Evolutionary conservation across 2,888 invertebrate genomes (phyloP), one percentile per base, ranked within the genome.

Genomic region (Liopterus haemorrhoidalis): DNA sequence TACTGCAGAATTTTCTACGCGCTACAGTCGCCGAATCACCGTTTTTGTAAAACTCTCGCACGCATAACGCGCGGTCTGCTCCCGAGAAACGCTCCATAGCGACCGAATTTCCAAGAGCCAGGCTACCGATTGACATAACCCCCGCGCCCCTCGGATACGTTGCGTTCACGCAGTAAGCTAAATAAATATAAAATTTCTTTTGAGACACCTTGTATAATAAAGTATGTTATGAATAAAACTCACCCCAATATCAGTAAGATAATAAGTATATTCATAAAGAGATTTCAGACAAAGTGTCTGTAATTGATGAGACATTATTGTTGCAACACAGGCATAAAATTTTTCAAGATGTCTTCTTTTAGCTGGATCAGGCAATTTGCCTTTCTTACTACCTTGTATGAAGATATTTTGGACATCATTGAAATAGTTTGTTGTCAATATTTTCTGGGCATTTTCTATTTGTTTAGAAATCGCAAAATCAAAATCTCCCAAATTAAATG

Each of bases 231-330:
- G n/a, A 41, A 27, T 19, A 28, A 20, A 31, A 60, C 69, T 61
- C 73, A 90, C 91, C 61, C 80, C 78, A 53, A 82, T 79, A 61
- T 86, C 85, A 52, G 81, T 73, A 22, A 94, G 75, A 54, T 86
- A 87, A 37, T 83, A 71, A 1, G 85, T 81, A 61, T 80, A 93
- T 52, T 85, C 84, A 36, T 77, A 70, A 58, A 93, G 75, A 3
- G 92, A 92, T 55, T 82, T 78, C 28, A 90, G 70, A 54, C 88
- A 87, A 21, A 93, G 66, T 15, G 79, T 79, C 64, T 92, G 90
- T 44, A 95, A 69, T 58, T 92, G 88, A 56, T 82, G 82, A 1
- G 90, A 87, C 94, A 94, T 94, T 27, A 93, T 72, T 19, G 84
- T 82, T 1, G 84, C 84, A 1, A 91, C 79, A 57, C 89, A 85